Percentiles rank a stretch among this genome's conserved stretches.
Evolutionary conservation across 2,113 vertebrate species (phyloP).

Genomic region (Neolamprologus longior): DNA sequence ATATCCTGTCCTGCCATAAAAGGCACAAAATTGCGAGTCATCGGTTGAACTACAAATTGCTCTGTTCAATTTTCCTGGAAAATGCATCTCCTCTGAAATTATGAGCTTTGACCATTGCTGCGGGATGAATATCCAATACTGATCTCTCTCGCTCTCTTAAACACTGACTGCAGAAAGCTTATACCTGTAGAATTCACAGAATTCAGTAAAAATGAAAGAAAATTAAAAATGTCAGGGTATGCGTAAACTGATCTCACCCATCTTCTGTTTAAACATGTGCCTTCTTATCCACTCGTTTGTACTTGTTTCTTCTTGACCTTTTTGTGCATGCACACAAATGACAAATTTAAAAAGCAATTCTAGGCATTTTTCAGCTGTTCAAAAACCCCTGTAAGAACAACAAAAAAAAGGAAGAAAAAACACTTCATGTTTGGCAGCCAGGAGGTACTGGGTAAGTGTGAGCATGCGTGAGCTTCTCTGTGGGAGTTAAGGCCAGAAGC

Average conservation of each 20-base stretch:
- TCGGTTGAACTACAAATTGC: not conserved
- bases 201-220: not conserved
- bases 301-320: not conserved
- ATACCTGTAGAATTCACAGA: not conserved
- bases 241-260: not conserved
- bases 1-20: not conserved
- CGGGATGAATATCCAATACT: not conserved
- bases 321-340: not conserved
- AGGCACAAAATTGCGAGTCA: not conserved
- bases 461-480: not conserved
- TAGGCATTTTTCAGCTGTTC: not conserved
- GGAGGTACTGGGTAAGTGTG: not conserved
- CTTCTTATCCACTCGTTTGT: not conserved
- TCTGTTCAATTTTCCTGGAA: not conserved
- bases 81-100: not conserved
- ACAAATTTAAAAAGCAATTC: not conserved
- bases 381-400: not conserved
- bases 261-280: not conserved
- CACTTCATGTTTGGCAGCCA: conserved; percentile 4
- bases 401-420: not conserved
- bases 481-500: conserved; percentile 2
- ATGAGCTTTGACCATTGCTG: not conserved
- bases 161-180: not conserved
- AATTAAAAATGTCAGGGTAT: not conserved
- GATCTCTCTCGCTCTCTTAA: not conserved